Evolutionary conservation across 2,888 invertebrate species (phyloP).

Genomic region (Lissocephala sabroskyi): DNA sequence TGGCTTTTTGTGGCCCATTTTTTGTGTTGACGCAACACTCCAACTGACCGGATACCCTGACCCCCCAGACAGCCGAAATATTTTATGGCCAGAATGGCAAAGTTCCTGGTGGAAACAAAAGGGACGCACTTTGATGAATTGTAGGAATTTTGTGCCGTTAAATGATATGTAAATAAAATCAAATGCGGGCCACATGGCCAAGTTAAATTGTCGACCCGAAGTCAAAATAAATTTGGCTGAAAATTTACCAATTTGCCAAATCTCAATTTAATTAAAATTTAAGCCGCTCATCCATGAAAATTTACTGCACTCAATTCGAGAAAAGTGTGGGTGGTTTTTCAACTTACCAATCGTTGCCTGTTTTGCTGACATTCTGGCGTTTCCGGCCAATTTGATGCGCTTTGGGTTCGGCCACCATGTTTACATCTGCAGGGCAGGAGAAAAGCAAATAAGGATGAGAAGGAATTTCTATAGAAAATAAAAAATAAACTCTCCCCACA

Average conservation of each 20-base stretch:
- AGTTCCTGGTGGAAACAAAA: slow-evolving; percentile 40
- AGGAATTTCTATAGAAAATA: no score
- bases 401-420: slow-evolving; percentile 81
- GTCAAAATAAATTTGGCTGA: background rate
- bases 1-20: no score
- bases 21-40: no score
- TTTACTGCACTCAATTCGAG: slow-evolving; percentile 7
- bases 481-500: no score
- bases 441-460: slow-evolving; percentile 6
- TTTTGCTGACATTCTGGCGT: slow-evolving; percentile 76
- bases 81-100: slow-evolving; percentile 35
- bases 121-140: slow-evolving; percentile 48
- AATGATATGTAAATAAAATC: slow-evolving; percentile 71
- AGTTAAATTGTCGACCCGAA: slow-evolving; percentile 48
- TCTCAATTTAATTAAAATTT: background rate
- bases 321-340: background rate
- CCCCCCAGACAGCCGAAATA: slow-evolving; percentile 49
- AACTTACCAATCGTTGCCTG: slow-evolving; percentile 77
- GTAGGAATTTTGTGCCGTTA: slow-evolving; percentile 51
- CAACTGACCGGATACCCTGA: slow-evolving; percentile 1
- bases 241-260: background rate
- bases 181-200: slow-evolving; percentile 45
- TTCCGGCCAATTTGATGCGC: slow-evolving; percentile 78
- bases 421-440: slow-evolving; percentile 75
- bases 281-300: slow-evolving; percentile 5